These are phyloP conservation scores for Iguana delicatissima DNA, from an alignment of 2,797 vertebrate species.

Conservation along the genomic window DNA sequence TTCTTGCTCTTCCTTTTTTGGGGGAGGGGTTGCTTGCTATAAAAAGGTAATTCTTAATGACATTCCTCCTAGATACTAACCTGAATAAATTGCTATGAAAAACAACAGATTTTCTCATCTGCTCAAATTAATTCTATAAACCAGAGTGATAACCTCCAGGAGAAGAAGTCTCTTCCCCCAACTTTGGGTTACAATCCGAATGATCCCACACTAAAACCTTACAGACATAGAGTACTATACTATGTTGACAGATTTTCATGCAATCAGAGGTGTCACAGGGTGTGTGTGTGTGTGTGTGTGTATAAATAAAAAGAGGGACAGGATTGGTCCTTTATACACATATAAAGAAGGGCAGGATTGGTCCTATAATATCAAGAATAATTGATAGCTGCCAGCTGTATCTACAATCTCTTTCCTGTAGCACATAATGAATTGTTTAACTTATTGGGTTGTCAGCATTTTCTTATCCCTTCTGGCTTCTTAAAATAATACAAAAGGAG, in stretches of 20 bases:
- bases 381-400: slow-evolving; percentile 83
- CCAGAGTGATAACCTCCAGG: slow-evolving; percentile 52
- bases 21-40: background rate
- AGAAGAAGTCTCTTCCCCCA: slow-evolving; percentile 53
- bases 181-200: slow-evolving; percentile 54
- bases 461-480: slow-evolving; percentile 73
- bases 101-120: background rate
- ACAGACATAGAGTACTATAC: slow-evolving; percentile 70
- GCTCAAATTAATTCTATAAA: slow-evolving; percentile 29
- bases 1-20: background rate
- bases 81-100: slow-evolving; percentile 63
- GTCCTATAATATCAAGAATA: slow-evolving; percentile 74
- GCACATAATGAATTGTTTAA: slow-evolving; percentile 74
- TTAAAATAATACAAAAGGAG: slow-evolving; percentile 70
- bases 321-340: too few species aligned
- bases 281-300: slow-evolving; percentile 46
- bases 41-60: slow-evolving; percentile 70
- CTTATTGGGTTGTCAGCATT: slow-evolving; percentile 77
- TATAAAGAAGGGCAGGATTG: background rate
- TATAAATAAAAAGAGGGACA: too few species aligned
- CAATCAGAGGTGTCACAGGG: slow-evolving; percentile 74
- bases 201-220: slow-evolving; percentile 46
- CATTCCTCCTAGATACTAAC: slow-evolving; percentile 4
- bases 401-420: slow-evolving; percentile 73
- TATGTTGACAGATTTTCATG: slow-evolving; percentile 76